Evolutionary conservation across 2,888 invertebrate species (phyloP), one percentile per base, ranked within the genome.

Genomic region (Boloria selene): DNA sequence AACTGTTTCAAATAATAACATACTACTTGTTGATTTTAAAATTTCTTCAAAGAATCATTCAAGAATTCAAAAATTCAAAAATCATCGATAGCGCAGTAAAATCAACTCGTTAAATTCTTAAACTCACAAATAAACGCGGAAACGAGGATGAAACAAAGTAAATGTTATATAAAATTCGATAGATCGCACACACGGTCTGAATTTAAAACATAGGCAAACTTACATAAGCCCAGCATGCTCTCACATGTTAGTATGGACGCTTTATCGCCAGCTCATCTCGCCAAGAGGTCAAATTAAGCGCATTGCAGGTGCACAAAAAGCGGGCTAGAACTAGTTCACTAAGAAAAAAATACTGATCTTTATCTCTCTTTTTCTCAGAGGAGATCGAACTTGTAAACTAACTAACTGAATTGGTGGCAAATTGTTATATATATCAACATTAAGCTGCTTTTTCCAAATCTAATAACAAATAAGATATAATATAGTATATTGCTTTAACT

Each of bases 261-360:
- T 69, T 67, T 64, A 65, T 67, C 65, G 65, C 65, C 51, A 52
- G 64, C 67, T 67, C 69, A 70, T 70, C 64, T 64, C 65, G 64
- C 65, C 65, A 65, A 65, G 69, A 71, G 71, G 71, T 71, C 71
- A 65, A 64, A 67, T 71, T 69, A 71, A 67, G 71, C 71, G 71
- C 71, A 71, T 62, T 71, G 71, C 71, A 69, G 71, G 67, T 71
- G 64, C 62, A 67, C 61, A 70, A 71, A 67, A 69, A 70, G 58
- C 49, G 50, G 47, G 16, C 52, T 58, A 64, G 38, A 65, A 60
- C 60, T 51, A 51, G 49, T 49, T 44, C 38, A 59, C 49, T 17
- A 61, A 66, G 55, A 54, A 50, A 65, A n/a, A 55, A 65, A 61
- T 26, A 49, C 54, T 50, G 38, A 59, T 38, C 59, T 63, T 60